Evolutionary conservation across 1,140 invertebrate genomes (phyloP).

Genomic region (Ooceraea biroi): DNA sequence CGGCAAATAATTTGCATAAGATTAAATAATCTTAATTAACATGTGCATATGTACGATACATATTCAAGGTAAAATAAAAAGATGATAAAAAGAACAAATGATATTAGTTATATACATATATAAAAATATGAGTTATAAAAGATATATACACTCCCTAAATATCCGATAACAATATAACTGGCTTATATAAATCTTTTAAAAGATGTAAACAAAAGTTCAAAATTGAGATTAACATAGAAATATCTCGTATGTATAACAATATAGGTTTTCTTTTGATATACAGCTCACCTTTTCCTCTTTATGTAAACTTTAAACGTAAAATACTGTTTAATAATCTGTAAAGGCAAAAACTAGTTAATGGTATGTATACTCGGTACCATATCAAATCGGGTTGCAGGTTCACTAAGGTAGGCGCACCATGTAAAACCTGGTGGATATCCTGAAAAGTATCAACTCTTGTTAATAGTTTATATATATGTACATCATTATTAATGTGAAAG

Average conservation of each 20-base stretch:
- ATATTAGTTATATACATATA: slow-evolving; percentile 28
- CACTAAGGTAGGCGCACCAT: slow-evolving; percentile 84
- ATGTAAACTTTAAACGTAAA: slow-evolving; percentile 41
- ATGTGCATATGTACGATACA: slow-evolving; percentile 24
- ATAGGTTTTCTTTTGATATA: slow-evolving; percentile 35
- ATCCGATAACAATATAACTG: slow-evolving; percentile 33
- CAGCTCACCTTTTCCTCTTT: slow-evolving; percentile 5
- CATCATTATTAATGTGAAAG: too few relatives aligned
- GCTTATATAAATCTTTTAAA: slow-evolving; percentile 2
- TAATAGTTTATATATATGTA: slow-evolving; percentile 21
- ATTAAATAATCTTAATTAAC: slow-evolving; percentile 2
- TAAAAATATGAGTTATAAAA: slow-evolving; percentile 63
- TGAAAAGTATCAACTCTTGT: slow-evolving; percentile 77
- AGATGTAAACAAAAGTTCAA: not conserved
- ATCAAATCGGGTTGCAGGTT: slow-evolving; percentile 79
- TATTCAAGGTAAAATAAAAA: not conserved
- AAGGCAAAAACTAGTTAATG: slow-evolving; percentile 47
- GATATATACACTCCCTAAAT: slow-evolving; percentile 2
- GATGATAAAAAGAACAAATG: slow-evolving; percentile 1
- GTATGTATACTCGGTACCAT: slow-evolving; percentile 58
- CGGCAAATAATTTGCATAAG: not conserved
- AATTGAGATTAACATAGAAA: slow-evolving; percentile 23
- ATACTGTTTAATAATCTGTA: slow-evolving; percentile 57
- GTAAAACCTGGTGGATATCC: slow-evolving; percentile 85
- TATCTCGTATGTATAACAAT: slow-evolving; percentile 9